Percentiles rank a stretch among this genome's conserved stretches.
These are phyloP conservation scores for Erpornis zantholeuca DNA, from an alignment of 2,113 vertebrate species.

Conservation along the genomic window DNA sequence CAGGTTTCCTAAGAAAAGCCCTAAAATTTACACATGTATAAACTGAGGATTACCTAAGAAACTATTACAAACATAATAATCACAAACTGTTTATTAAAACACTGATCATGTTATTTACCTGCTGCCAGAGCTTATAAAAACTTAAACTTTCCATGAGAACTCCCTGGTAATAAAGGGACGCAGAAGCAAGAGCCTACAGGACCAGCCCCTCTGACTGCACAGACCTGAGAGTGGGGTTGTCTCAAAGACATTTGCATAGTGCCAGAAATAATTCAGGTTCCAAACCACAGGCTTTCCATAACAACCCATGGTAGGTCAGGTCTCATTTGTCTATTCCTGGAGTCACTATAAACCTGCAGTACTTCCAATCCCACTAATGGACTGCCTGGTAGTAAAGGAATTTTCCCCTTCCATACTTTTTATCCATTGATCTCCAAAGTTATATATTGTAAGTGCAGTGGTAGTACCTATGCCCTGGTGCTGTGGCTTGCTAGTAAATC, in stretches of 20 bases:
- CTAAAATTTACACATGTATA: background rate
- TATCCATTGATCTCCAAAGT: fast-evolving
- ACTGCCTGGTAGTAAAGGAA: background rate
- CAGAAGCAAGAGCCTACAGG: background rate
- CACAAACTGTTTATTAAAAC: background rate
- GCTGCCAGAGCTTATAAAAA: background rate
- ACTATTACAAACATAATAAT: background rate
- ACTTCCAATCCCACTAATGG: background rate
- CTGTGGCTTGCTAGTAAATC: background rate
- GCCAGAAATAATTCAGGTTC: background rate
- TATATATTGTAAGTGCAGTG: fast-evolving
- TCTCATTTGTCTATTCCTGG: background rate
- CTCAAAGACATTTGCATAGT: background rate
- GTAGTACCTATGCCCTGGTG: background rate
- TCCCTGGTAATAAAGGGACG: background rate
- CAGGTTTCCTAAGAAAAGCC: background rate
- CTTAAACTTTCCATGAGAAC: background rate
- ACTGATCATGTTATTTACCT: background rate
- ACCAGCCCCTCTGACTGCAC: background rate
- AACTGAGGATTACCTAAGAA: background rate
- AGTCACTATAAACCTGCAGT: background rate
- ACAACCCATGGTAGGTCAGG: background rate
- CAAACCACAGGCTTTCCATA: background rate
- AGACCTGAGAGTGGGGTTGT: background rate
- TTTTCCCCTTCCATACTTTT: background rate